Percentiles rank a stretch among this genome's conserved stretches.
Evolutionary conservation across 2,888 invertebrate genomes (phyloP).

Genomic region (Hypsopygia costalis): DNA sequence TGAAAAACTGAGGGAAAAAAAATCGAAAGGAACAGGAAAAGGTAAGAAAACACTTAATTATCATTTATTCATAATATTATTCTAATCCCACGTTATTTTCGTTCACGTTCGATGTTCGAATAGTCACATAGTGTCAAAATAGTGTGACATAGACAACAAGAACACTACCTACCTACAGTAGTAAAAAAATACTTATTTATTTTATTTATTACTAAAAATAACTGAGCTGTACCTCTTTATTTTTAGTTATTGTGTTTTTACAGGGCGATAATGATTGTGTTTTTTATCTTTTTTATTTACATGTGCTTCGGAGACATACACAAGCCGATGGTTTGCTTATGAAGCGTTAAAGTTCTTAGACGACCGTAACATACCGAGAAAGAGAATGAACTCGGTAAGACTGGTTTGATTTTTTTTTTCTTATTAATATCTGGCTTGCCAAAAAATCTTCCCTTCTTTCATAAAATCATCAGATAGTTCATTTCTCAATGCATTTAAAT

Average conservation of each 20-base stretch:
- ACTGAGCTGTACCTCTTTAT: slow-evolving; percentile 4
- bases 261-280: slow-evolving; percentile 9
- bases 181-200: no score
- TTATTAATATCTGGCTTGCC: slow-evolving; percentile 11
- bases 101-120: slow-evolving; percentile 12
- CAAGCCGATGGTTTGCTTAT: slow-evolving; percentile 12
- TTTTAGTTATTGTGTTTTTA: slow-evolving; percentile 9
- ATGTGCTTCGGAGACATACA: slow-evolving; percentile 10
- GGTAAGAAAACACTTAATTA: slow-evolving; percentile 12
- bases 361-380: slow-evolving; percentile 11
- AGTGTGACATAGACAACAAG: no score
- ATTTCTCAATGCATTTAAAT: slow-evolving; percentile 6
- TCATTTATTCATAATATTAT: slow-evolving; percentile 8
- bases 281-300: slow-evolving; percentile 11
- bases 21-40: slow-evolving; percentile 14
- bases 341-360: slow-evolving; percentile 9
- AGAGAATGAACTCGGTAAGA: slow-evolving; percentile 9
- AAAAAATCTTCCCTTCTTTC: slow-evolving; percentile 10
- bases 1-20: slow-evolving; percentile 14
- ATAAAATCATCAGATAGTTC: slow-evolving; percentile 10
- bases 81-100: slow-evolving; percentile 11
- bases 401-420: slow-evolving; percentile 7
- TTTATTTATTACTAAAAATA: slow-evolving; percentile 9
- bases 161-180: no score
- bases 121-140: slow-evolving; percentile 9